phyloP scores from a whole-genome alignment of 1,140 invertebrate genomes.

The Protaetia brevitarsis region DNA sequence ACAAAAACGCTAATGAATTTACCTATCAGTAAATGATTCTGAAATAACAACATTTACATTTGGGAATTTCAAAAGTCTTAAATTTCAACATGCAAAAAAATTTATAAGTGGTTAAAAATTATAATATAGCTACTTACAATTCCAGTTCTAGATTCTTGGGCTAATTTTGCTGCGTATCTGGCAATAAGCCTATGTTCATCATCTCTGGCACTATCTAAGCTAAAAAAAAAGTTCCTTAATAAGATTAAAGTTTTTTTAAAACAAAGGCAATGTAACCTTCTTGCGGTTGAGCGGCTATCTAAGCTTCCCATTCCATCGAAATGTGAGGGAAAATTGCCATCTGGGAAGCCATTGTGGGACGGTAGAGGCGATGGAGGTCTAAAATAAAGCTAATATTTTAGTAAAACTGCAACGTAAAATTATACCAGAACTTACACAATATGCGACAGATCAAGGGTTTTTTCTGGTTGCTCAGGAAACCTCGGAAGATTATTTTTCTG shows the following conservation, averaged over 20 bases:
- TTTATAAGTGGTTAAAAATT: background rate
- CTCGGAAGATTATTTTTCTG: conserved; percentile 73
- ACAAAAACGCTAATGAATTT: background rate
- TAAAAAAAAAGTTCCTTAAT: conserved; percentile 30
- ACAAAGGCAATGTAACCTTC: conserved; percentile 50
- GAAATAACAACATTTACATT: background rate
- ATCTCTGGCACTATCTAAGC: conserved; percentile 66
- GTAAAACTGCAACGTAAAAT: conserved; percentile 33
- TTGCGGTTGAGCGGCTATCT: conserved; percentile 72
- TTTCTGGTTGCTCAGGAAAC: conserved; percentile 89
- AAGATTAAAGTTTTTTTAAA: conserved; percentile 13
- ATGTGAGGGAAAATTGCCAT: conserved; percentile 59
- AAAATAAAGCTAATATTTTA: conserved; percentile 36
- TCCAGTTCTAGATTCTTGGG: conserved; percentile 78
- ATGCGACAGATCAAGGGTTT: conserved; percentile 90
- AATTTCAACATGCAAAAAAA: background rate
- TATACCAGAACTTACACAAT: conserved; percentile 73
- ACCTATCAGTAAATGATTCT: background rate
- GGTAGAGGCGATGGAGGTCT: conserved; percentile 84
- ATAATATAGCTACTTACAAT: conserved; percentile 62
- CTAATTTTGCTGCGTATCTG: conserved; percentile 88
- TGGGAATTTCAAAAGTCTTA: background rate
- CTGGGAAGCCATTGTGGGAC: conserved; percentile 83
- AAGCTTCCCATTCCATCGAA: conserved; percentile 78
- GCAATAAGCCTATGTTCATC: conserved; percentile 97